A percentile compares a stretch with the other conserved stretches of the same genome.
phyloP scores from a whole-genome alignment of 2,888 invertebrate species.

The Hypomecis atomaria region DNA sequence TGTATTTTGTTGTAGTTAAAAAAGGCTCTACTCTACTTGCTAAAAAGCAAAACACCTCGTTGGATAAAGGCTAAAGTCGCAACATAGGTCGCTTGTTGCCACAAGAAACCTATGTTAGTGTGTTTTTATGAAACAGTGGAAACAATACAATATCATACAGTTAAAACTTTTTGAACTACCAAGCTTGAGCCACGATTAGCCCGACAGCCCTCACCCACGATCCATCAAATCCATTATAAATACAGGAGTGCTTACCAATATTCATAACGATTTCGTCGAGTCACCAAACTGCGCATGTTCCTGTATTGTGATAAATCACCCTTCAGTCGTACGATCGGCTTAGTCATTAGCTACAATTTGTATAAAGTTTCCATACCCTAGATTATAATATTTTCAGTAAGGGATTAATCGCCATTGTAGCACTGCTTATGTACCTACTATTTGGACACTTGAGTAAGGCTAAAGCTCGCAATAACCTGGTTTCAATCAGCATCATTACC shows the following conservation, averaged over 20 bases:
- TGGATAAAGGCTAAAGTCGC: too few relatives aligned
- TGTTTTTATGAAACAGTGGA: not conserved
- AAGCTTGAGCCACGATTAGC: constrained; percentile 6
- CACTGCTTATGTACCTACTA: not conserved
- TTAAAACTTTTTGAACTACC: not conserved
- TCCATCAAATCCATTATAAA: constrained; percentile 20
- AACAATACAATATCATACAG: not conserved
- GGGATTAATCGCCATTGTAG: not conserved
- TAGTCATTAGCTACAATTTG: constrained; percentile 71
- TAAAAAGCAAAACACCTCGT: too few relatives aligned
- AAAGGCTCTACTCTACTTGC: too few relatives aligned
- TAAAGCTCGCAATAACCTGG: too few relatives aligned
- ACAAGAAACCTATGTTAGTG: too few relatives aligned
- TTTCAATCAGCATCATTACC: too few relatives aligned
- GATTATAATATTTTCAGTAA: constrained; percentile 33
- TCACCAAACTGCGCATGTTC: constrained; percentile 41
- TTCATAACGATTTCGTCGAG: constrained; percentile 28
- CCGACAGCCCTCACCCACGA: constrained; percentile 5
- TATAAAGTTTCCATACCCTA: constrained; percentile 55
- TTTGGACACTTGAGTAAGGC: too few relatives aligned
- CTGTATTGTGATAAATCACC: constrained; percentile 70
- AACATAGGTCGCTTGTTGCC: too few relatives aligned
- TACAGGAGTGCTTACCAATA: constrained; percentile 25
- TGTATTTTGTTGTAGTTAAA: not conserved
- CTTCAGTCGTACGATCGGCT: constrained; percentile 46